Percentiles rank a stretch among this genome's conserved stretches.
phyloP scores from a whole-genome alignment of 2,888 invertebrate species.

The Chalcis sispes region DNA sequence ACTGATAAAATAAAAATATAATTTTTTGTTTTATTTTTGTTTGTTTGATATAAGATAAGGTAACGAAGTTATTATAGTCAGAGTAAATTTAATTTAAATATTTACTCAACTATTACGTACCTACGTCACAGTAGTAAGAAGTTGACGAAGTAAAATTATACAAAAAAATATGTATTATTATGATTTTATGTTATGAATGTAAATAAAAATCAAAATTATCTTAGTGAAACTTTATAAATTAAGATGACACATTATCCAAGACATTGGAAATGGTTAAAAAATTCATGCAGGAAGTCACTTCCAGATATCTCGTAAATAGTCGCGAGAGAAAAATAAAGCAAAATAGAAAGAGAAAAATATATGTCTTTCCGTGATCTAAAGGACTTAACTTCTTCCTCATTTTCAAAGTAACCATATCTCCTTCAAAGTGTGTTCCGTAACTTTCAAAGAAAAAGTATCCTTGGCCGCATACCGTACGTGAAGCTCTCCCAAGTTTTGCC shows the following conservation, averaged over 20 bases:
- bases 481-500: background rate
- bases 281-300: no score
- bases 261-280: background rate
- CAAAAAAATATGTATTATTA: no score
- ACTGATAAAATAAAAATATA: no score
- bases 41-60: no score
- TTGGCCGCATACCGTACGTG: background rate
- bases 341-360: background rate
- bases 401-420: slow-evolving; percentile 26
- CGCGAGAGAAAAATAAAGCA: background rate
- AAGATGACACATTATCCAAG: slow-evolving; percentile 1
- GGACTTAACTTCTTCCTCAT: slow-evolving; percentile 12
- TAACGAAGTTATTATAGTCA: no score
- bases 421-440: slow-evolving; percentile 12
- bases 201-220: no score
- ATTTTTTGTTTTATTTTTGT: no score
- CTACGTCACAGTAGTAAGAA: no score
- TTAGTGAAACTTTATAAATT: background rate
- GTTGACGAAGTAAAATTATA: no score
- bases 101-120: no score
- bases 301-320: background rate
- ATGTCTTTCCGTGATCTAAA: slow-evolving; percentile 13
- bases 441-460: background rate
- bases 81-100: no score
- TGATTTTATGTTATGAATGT: no score